Conservation (phyloP, 2,888 invertebrate genomes). For the Tetropium fuscum region DNA sequence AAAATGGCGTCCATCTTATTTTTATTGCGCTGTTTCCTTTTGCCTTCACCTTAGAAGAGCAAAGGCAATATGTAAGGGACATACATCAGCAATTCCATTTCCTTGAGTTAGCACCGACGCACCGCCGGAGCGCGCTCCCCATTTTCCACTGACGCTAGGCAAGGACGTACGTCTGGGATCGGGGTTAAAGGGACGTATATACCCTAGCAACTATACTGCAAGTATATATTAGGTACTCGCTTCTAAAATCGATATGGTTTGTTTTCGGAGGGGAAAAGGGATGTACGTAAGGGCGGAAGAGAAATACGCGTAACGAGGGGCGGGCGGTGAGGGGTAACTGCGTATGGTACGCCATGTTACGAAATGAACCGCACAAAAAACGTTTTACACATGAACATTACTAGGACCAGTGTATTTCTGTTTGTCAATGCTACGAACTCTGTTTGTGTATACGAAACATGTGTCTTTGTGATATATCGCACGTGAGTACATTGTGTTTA, state of each 20-base stretch:
- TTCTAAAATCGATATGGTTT: constrained; percentile 68
- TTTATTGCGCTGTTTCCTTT: constrained; percentile 57
- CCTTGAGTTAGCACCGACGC: constrained; percentile 32
- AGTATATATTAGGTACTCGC: constrained; percentile 64
- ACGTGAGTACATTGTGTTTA: constrained; percentile 20
- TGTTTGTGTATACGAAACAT: constrained; percentile 11
- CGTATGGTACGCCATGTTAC: constrained; percentile 66
- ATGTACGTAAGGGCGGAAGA: constrained; percentile 59
- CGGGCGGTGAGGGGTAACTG: constrained; percentile 55
- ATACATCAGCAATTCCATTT: constrained; percentile 57
- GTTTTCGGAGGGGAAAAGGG: constrained; percentile 60
- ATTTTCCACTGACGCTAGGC: constrained; percentile 26
- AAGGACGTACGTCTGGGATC: constrained; percentile 52
- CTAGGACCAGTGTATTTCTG: constrained; percentile 46
- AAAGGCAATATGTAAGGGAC: constrained; percentile 56
- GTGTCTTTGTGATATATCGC: constrained; percentile 12
- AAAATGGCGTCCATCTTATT: constrained; percentile 62
- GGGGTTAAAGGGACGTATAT: constrained; percentile 51
- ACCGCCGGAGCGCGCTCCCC: constrained; percentile 15
- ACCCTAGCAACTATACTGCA: constrained; percentile 57
- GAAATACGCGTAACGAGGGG: constrained; percentile 54
- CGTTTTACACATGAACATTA: constrained; percentile 63
- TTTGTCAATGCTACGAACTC: constrained; percentile 57
- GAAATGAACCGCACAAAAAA: constrained; percentile 61
- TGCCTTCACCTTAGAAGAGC: constrained; percentile 51